phyloP scores from a whole-genome alignment of 2,113 vertebrate genomes.

The Mus spicilegus region DNA sequence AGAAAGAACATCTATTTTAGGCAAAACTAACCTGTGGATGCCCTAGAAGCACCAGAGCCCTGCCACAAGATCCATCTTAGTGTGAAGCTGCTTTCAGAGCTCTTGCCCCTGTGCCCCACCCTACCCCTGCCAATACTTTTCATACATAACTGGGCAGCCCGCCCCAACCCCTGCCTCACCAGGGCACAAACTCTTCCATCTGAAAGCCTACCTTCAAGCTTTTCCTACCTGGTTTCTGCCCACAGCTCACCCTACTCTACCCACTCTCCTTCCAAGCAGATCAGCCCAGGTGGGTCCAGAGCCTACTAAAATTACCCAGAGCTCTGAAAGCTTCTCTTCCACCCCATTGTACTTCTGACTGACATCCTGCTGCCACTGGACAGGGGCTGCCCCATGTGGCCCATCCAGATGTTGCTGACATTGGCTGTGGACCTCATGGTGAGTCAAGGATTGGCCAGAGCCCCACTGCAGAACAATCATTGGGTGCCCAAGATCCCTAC shows the following conservation, averaged over 20 bases:
- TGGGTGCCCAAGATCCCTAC: background rate
- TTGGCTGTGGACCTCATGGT: background rate
- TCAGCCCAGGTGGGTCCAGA: background rate
- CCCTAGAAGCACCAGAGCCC: background rate
- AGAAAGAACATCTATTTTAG: slow-evolving; percentile 62
- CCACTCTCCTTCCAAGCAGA: background rate
- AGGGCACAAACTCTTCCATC: background rate
- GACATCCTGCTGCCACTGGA: background rate
- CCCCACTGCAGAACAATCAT: no score
- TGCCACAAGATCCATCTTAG: background rate
- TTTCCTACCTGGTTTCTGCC: background rate
- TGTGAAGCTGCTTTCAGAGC: no score
- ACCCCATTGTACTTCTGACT: background rate
- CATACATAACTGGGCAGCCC: no score
- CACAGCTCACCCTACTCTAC: fast-evolving
- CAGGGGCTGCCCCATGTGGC: background rate
- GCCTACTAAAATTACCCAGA: background rate
- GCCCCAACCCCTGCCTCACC: background rate
- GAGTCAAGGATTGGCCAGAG: background rate
- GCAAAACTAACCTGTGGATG: slow-evolving; percentile 7
- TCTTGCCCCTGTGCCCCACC: background rate
- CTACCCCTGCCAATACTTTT: background rate
- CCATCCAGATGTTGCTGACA: background rate
- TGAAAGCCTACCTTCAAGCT: background rate
- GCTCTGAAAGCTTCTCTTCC: background rate